Conservation (phyloP, 23 tunicate genomes). For the Clavelina lepadiformis region DNA sequence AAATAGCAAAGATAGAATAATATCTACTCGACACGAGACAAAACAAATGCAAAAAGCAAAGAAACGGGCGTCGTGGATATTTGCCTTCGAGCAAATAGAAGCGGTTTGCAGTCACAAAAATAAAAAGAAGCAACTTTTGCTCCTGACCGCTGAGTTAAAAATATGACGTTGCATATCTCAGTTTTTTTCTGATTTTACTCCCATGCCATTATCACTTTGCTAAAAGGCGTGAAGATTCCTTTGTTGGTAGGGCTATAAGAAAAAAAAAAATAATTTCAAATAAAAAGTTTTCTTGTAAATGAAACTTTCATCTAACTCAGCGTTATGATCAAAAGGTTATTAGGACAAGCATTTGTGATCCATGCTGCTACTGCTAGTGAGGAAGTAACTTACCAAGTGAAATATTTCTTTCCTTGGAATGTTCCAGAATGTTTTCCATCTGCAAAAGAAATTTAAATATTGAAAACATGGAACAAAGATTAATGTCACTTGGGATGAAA, state of each 20-base stretch:
- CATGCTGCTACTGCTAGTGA: no score
- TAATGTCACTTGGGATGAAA: neutral
- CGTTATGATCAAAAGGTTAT: no score
- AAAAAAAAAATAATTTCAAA: conserved; percentile 14
- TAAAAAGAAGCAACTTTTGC: no score
- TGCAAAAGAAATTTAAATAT: conserved; percentile 13
- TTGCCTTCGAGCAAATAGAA: no score
- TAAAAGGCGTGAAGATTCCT: conserved; percentile 92
- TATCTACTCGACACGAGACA: no score
- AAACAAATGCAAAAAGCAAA: no score
- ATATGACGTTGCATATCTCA: neutral
- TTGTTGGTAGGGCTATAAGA: conserved; percentile 74
- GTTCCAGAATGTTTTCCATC: conserved; percentile 94
- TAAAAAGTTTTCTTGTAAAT: neutral
- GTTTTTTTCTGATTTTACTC: conserved; percentile 32
- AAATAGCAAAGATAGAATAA: no score
- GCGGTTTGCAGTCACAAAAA: no score
- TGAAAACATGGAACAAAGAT: neutral
- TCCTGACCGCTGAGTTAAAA: no score
- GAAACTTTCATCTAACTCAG: no score
- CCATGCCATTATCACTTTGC: conserved; percentile 96
- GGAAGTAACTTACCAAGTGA: conserved; percentile 85
- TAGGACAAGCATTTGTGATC: no score
- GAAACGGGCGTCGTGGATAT: no score
- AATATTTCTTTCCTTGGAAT: conserved; percentile 86